Evolutionary conservation across 2,797 vertebrate species (phyloP), one percentile per base, ranked within the genome.

Genomic region (Leuciscus waleckii): DNA sequence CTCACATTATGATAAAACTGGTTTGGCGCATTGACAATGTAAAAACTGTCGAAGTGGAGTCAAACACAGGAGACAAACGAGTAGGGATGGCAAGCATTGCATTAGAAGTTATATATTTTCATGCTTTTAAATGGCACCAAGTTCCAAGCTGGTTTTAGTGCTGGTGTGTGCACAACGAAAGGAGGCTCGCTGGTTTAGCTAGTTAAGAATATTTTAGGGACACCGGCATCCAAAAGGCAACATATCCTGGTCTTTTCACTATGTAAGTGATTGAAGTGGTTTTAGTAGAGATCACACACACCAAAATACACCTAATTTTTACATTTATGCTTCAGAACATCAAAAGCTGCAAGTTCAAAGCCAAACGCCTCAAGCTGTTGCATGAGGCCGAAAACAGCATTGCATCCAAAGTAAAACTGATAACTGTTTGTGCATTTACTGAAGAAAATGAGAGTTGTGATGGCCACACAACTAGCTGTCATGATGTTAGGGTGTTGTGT

Each of bases 261-360:
- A 3, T n/a, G 32, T 58, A 54, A 10, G 56, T 78, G 78, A 80
- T 80, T 80, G 41, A 80, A 80, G 78, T 49, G 29, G 78, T 80
- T 80, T 80, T 80, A 65, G 61, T 49, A 68, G 43, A 65, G 58
- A 80, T 39, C 73, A 49, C 82, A 82, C 81, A 51, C 14, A 49
- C 41, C 61, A 51, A 80, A n/a, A 76, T 17, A 43, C 39, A n/a
- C 51, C 9, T 68, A 3, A 76, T 77, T 77, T 75, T 84, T 58
- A 43, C 41, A 68, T 41, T 70, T 78, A 79, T 56, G 49, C 65
- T 67, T 69, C 63, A 79, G 23, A 79, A 67, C 78, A 80, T 80
- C 78, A 80, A 79, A 79, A 79, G 76, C 56, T 63, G 16, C 76
- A 63, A 67, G 78, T 80, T 80, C 78, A 80, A 80, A 80, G 78